phyloP scores from a whole-genome alignment of 2,888 invertebrate species.

The Stratiomys singularior region DNA sequence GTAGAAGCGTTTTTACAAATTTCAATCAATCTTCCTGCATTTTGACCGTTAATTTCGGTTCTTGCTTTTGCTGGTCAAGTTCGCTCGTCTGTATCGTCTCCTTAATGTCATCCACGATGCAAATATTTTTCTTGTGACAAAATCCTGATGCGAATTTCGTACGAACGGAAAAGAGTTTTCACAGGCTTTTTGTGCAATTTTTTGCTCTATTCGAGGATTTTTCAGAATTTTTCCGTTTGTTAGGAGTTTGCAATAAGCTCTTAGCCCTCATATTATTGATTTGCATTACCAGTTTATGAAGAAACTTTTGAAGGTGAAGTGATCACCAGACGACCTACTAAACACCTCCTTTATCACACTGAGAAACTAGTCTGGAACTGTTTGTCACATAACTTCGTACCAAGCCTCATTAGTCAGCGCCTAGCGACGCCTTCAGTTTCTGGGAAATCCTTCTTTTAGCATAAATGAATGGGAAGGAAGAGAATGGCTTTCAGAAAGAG shows the following conservation, averaged over 20 bases:
- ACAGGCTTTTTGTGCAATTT: neutral
- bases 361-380: no score
- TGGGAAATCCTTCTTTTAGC: no score
- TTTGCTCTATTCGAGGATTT: neutral
- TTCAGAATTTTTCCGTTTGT: neutral
- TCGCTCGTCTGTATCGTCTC: neutral
- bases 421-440: no score
- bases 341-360: no score
- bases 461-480: no score
- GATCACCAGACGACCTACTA: no score
- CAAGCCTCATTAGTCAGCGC: no score
- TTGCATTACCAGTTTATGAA: neutral
- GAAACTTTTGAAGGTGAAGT: neutral
- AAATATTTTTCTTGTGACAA: neutral
- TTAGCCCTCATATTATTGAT: neutral
- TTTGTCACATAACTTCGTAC: no score
- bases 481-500: no score
- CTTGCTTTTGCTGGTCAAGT: neutral
- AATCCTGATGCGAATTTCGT: neutral
- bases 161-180: neutral
- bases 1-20: no score
- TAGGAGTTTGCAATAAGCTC: neutral
- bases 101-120: neutral
- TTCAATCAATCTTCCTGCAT: neutral
- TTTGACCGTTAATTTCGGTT: neutral